Evolutionary conservation across 1,140 invertebrate species (phyloP), one percentile per base, ranked within the genome.

Genomic region (Drosophila suzukii): DNA sequence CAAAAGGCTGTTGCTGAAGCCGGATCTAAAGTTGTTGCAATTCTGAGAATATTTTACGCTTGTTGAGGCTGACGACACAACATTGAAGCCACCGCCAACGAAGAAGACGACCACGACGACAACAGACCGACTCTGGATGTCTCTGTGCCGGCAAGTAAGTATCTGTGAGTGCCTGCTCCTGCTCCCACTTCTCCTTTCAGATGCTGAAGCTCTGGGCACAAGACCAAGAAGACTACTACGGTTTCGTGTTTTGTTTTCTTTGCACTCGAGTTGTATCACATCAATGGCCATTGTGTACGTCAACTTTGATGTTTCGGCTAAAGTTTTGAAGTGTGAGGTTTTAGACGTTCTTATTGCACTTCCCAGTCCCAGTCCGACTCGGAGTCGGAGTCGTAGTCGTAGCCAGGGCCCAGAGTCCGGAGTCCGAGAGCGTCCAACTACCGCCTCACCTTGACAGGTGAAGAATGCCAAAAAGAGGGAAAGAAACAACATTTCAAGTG

Each of bases 301-400:
- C 84, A 89, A 89, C 84, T 89, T 89, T 89, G 85, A 89, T 89
- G 84, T 89, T 89, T 89, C 84, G 85, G 80, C 85, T 78, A 89
- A 89, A 90, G 85, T 90, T 88, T 88, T 89, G 85, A 89, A 89
- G 84, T 89, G 84, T 89, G 84, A 89, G 85, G 84, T 89, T 89
- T 89, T 89, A 75, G 84, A 89, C 84, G 84, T 89, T 88, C 84
- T 89, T 88, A 89, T 88, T 88, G 84, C 84, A 88, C 84, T 88
- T 89, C 63, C 79, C 38, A n/a, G 41, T 15, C 27, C 27, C 27
- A 20, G 15, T 6, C 17, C 67, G 44, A 34, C 44, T 47, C 32
- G 36, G 41, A 65, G 61, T 36, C 30, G 46, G 39, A 62, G 38
- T 38, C 24, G 55, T 17, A 57, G 77, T 75, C 44, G 27, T 53